phyloP scores from a whole-genome alignment of 2,888 invertebrate species.

The Carpatolechia fugitivella region DNA sequence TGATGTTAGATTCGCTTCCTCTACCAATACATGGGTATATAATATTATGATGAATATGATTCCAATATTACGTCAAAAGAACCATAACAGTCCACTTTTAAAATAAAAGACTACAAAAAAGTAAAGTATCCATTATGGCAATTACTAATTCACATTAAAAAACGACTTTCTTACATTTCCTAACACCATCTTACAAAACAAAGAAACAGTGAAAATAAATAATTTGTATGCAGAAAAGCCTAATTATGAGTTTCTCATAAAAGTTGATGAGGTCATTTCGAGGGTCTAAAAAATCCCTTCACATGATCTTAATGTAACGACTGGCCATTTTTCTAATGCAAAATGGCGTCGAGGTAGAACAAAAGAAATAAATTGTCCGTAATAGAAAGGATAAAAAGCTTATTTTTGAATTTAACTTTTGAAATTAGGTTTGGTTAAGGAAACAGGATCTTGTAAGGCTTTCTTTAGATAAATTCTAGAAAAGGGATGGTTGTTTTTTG shows the following conservation, averaged over 20 bases:
- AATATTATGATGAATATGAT: too few species aligned
- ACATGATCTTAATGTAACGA: constrained; percentile 23
- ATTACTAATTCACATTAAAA: too few species aligned
- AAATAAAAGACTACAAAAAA: too few species aligned
- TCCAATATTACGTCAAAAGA: too few species aligned
- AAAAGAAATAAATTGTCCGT: constrained; percentile 3
- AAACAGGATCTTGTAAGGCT: neutral
- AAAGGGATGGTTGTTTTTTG: too few species aligned
- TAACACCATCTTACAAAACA: neutral
- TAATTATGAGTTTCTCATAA: constrained; percentile 44
- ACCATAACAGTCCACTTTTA: too few species aligned
- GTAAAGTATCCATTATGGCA: too few species aligned
- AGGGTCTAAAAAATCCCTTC: constrained; percentile 32
- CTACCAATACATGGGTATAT: too few species aligned
- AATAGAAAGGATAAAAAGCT: neutral
- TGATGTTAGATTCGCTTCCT: too few species aligned
- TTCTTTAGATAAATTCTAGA: too few species aligned
- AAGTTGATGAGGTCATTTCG: constrained; percentile 35
- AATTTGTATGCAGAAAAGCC: constrained; percentile 25
- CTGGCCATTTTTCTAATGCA: neutral
- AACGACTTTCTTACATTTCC: too few species aligned
- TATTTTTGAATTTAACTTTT: neutral
- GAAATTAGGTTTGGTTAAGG: neutral
- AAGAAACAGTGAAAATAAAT: neutral
- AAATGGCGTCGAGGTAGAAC: neutral